Conservation (phyloP, 35 echinoderm and acorn worm species). For the Ophioderma brevispina region DNA sequence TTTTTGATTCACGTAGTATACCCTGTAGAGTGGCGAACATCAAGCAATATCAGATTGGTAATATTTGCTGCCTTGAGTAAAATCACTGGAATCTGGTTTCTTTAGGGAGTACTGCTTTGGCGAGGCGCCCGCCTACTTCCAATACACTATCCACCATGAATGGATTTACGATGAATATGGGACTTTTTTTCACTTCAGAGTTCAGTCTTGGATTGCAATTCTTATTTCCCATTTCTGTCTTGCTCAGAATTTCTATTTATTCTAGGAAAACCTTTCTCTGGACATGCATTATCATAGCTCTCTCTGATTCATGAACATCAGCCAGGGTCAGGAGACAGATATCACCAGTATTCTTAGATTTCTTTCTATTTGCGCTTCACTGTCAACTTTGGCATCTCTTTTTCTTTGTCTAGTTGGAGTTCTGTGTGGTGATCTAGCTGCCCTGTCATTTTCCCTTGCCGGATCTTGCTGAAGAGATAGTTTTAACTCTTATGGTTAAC, state of each 20-base stretch:
- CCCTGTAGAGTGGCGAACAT: constrained; percentile 18
- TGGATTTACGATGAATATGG: constrained; percentile 10
- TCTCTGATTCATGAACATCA: constrained; percentile 7
- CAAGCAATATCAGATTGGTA: constrained; percentile 22
- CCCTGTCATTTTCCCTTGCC: not conserved
- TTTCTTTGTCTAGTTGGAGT: not conserved
- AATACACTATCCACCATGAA: constrained; percentile 13
- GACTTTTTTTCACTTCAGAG: constrained; percentile 25
- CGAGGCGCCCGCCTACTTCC: constrained; percentile 32
- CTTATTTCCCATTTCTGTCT: no score
- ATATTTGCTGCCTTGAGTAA: constrained; percentile 5
- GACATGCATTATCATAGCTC: constrained; percentile 25
- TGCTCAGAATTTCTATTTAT: not conserved
- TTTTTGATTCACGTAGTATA: no score
- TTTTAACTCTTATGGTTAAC: not conserved
- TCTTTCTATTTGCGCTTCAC: constrained; percentile 1
- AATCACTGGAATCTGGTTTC: constrained; percentile 26
- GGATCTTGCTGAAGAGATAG: not conserved
- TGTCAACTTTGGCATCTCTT: not conserved
- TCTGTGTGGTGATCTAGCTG: not conserved
- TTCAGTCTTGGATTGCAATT: not conserved
- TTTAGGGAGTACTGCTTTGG: not conserved
- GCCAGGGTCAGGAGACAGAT: not conserved
- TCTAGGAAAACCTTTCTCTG: constrained; percentile 1
- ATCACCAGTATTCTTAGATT: constrained; percentile 12